Conservation (phyloP, 2,797 vertebrate species). For the Apogon hyalosoma region DNA sequence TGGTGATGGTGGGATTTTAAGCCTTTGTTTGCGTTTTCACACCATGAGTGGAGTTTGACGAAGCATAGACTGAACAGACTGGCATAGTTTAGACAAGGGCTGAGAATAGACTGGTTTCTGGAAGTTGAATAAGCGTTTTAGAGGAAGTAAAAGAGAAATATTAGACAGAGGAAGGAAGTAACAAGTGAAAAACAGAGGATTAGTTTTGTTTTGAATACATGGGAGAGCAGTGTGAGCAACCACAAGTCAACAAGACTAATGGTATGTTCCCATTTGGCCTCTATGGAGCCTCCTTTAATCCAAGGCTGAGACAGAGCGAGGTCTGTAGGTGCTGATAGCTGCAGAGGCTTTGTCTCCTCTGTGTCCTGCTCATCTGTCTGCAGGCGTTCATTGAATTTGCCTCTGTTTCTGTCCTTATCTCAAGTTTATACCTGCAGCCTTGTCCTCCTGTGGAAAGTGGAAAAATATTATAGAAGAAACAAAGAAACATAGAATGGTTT, state of each 20-base stretch:
- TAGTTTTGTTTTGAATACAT: constrained; percentile 2
- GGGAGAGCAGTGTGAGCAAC: constrained; percentile 15
- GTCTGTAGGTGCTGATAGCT: constrained; percentile 40
- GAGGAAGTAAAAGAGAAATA: constrained; percentile 73
- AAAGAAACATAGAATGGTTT: neutral
- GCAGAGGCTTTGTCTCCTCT: constrained; percentile 3
- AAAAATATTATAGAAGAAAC: neutral
- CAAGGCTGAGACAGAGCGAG: constrained; percentile 14
- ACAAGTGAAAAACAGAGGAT: neutral
- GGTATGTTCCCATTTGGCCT: constrained; percentile 4
- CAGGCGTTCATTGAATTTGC: constrained; percentile 17
- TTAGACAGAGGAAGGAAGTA: constrained; percentile 27
- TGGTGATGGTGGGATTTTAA: constrained; percentile 11
- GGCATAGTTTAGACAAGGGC: constrained; percentile 6
- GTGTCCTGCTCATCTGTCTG: constrained; percentile 12
- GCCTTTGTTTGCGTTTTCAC: constrained; percentile 27
- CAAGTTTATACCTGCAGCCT: constrained; percentile 21
- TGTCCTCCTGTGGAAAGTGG: constrained; percentile 2
- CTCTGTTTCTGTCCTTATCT: constrained; percentile 38
- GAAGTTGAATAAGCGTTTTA: constrained; percentile 63
- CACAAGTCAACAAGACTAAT: constrained; percentile 5
- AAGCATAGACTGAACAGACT: constrained; percentile 2
- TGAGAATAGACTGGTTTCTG: constrained; percentile 49
- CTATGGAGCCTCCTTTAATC: constrained; percentile 11
- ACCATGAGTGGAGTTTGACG: constrained; percentile 20